Evolutionary conservation across 2,797 vertebrate genomes (phyloP), one percentile per base, ranked within the genome.

Genomic region (Petrocephalus schoutedeni): DNA sequence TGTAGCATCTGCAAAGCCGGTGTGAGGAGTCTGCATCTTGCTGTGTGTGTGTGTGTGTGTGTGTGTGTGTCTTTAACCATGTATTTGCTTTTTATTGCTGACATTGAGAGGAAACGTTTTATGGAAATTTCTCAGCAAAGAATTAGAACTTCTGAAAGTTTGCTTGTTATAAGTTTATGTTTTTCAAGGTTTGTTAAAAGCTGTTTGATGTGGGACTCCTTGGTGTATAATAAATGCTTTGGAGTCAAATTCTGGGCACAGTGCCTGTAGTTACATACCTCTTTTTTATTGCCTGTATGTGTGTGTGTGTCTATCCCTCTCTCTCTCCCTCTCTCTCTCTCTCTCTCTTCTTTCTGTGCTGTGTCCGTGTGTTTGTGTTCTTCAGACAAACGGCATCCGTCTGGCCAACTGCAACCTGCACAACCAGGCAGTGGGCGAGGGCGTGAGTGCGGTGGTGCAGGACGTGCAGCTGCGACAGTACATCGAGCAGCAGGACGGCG

Each of bases 341-440:
- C 28, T 6, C 64, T 2, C 28, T 67, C 64, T 32, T 84, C 19
- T 54, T 2, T 56, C 8, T 28, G 21, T 56, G 51, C 14, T 32
- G 21, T 23, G 21, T 85, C 14, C 23, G 8, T 82, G 0, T 49
- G 16, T n/a, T 51, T 51, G 36, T 82, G 21, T 28, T 14, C 74
- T 85, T 14, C 92, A 99, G 98, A 98, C 98, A 89, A 96, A 96
- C 0, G 93, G 96, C 2, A 71, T 99, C 51, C 96, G 98, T 0
- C 90, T 99, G 90, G 98, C 98, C 45, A 98, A 97, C 93, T 99
- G 98, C 93, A 99, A 99, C 93, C 96, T 99, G 87, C 98, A 99
- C 94, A 99, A 98, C 92, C 97, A 98, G 91, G 97, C 98, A 0
- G 98, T 99, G 4, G 97, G 98, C 1, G 98, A 99, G 92, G 98